Evolutionary conservation across 2,888 invertebrate species (phyloP).

Genomic region (Dryobota labecula): DNA sequence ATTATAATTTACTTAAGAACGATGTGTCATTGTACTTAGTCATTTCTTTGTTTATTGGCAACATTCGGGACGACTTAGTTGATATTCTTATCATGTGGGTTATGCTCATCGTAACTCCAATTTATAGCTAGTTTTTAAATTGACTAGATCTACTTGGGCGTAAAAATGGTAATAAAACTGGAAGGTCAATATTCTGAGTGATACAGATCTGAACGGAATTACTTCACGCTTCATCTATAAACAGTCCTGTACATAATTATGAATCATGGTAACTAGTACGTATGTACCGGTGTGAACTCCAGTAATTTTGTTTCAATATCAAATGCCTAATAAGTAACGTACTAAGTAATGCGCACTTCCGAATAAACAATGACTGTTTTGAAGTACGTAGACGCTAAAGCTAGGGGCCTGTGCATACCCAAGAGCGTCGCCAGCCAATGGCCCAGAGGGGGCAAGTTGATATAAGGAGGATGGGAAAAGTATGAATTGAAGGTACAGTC

Average conservation of each 20-base stretch:
- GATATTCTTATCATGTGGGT: conserved; percentile 70
- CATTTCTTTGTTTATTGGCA: conserved; percentile 63
- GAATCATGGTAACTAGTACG: conserved; percentile 58
- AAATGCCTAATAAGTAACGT: conserved; percentile 49
- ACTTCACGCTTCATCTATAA: conserved; percentile 71
- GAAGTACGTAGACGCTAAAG: too few species aligned
- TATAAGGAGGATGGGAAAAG: too few species aligned
- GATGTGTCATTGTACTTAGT: conserved; percentile 68
- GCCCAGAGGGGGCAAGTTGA: too few species aligned
- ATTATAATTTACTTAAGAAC: conserved; percentile 51
- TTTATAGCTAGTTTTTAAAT: conserved; percentile 75
- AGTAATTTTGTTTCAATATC: conserved; percentile 63
- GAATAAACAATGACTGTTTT: conserved; percentile 49
- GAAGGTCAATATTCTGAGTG: conserved; percentile 80
- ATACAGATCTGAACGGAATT: conserved; percentile 75
- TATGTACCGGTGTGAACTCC: conserved; percentile 34
- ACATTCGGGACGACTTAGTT: conserved; percentile 47
- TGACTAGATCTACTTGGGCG: conserved; percentile 65
- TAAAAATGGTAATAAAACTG: conserved; percentile 78
- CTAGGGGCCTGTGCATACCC: too few species aligned
- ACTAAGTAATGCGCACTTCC: conserved; percentile 59
- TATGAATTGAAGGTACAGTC: too few species aligned
- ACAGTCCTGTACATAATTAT: conserved; percentile 62
- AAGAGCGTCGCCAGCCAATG: too few species aligned
- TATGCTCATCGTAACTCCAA: conserved; percentile 60